These are phyloP conservation scores for Ephestia elutella DNA, from an alignment of 1,140 invertebrate genomes.

Conservation along the genomic window DNA sequence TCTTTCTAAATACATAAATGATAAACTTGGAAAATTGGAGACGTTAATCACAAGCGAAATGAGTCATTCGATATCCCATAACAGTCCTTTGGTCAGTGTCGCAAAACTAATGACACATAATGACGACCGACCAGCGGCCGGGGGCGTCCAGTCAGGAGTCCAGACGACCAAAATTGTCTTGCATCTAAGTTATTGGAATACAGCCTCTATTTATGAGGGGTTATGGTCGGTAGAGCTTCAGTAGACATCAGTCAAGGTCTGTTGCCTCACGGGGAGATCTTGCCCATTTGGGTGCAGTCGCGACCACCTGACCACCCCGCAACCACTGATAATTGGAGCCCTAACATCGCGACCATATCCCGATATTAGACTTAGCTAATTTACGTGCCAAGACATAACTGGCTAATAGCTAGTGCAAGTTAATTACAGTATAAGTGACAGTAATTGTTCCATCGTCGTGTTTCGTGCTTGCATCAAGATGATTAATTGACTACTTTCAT, in stretches of 20 bases:
- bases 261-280: slow-evolving; percentile 60
- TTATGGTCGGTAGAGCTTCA: slow-evolving; percentile 1
- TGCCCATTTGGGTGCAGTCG: slow-evolving; percentile 43
- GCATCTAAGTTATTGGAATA: background rate
- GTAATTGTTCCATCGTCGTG: background rate
- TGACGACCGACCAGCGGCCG: slow-evolving; percentile 62
- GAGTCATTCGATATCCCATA: slow-evolving; percentile 70
- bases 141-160: slow-evolving; percentile 34
- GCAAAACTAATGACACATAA: slow-evolving; percentile 74
- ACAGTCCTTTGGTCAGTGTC: slow-evolving; percentile 72
- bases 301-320: slow-evolving; percentile 53
- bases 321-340: slow-evolving; percentile 51
- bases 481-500: too few species aligned
- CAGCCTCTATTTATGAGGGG: background rate
- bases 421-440: background rate
- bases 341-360: slow-evolving; percentile 35
- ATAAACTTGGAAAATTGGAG: slow-evolving; percentile 57
- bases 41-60: slow-evolving; percentile 64
- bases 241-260: slow-evolving; percentile 56
- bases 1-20: too few species aligned
- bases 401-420: background rate
- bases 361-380: slow-evolving; percentile 7
- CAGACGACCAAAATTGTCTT: slow-evolving; percentile 6
- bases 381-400: background rate
- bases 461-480: too few species aligned